Conservation (phyloP, 1,140 invertebrate species). For the Araneus ventricosus region DNA sequence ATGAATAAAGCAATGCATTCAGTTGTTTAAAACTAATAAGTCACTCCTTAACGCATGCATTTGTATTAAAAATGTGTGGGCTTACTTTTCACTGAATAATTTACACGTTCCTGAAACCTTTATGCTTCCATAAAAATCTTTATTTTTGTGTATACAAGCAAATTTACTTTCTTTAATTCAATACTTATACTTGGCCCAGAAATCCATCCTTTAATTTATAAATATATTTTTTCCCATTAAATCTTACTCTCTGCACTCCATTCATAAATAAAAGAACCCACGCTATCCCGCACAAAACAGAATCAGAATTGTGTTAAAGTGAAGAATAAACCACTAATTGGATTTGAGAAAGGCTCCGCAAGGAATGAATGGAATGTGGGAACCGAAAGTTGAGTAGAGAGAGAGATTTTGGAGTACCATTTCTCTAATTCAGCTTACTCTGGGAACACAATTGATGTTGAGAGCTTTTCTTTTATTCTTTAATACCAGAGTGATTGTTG, state of each 20-base stretch:
- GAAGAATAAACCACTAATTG: constrained; percentile 62
- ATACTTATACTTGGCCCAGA: neutral
- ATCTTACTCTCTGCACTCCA: neutral
- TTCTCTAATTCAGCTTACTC: constrained; percentile 13
- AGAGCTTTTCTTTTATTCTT: constrained; percentile 23
- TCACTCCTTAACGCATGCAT: too few species aligned
- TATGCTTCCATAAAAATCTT: too few species aligned
- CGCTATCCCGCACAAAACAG: neutral
- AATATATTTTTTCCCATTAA: neutral
- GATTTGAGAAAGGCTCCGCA: neutral
- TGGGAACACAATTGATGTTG: neutral
- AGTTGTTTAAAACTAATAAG: too few species aligned
- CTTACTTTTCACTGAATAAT: too few species aligned
- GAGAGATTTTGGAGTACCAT: constrained; percentile 8
- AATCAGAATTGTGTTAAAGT: constrained; percentile 44
- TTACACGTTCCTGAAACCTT: too few species aligned
- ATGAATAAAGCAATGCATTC: too few species aligned
- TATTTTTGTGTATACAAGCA: too few species aligned
- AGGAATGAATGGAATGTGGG: constrained; percentile 36
- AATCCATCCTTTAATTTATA: neutral
- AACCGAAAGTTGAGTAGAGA: neutral
- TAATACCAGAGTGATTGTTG: neutral
- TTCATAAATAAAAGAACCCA: neutral
- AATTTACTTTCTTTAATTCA: too few species aligned
- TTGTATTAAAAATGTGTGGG: too few species aligned